These are phyloP conservation scores for Terrapene triunguis DNA, from an alignment of 2,113 vertebrate genomes.

Conservation along the genomic window DNA sequence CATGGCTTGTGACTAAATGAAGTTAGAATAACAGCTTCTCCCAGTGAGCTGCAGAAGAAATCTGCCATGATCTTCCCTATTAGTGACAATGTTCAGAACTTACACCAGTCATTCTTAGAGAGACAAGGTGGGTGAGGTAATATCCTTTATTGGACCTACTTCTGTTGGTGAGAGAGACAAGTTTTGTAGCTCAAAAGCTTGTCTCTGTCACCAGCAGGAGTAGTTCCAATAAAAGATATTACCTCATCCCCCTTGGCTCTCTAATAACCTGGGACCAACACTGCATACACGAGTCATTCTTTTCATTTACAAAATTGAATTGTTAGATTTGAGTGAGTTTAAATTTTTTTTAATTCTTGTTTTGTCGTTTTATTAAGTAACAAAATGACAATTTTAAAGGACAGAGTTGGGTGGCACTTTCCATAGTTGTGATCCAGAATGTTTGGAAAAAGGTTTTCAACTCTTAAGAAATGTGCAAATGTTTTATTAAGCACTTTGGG, in stretches of 20 bases:
- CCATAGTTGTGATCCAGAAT: not conserved
- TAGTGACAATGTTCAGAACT: not conserved
- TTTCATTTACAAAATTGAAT: slow-evolving; percentile 1
- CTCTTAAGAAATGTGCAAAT: not conserved
- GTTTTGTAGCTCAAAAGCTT: not conserved
- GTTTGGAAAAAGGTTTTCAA: not conserved
- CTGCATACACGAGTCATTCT: not conserved
- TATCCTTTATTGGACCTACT: not conserved
- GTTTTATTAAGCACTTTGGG: not conserved
- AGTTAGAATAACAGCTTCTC: not conserved
- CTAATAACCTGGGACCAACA: not conserved
- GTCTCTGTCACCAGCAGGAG: too few species aligned
- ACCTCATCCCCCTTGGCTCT: not conserved
- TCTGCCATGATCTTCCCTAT: not conserved
- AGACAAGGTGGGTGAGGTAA: not conserved
- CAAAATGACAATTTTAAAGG: not conserved
- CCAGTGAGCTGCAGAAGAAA: not conserved
- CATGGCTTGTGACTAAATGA: not conserved
- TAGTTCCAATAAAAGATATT: too few species aligned
- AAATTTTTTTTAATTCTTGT: slow-evolving; percentile 19
- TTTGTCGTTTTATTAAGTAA: slow-evolving; percentile 5
- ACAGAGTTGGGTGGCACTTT: not conserved
- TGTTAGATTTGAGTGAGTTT: slow-evolving; percentile 24
- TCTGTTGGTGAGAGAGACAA: not conserved
- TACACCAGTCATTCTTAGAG: not conserved